Evolutionary conservation across 2,888 invertebrate species (phyloP).

Genomic region (Epirrhoe tristata): DNA sequence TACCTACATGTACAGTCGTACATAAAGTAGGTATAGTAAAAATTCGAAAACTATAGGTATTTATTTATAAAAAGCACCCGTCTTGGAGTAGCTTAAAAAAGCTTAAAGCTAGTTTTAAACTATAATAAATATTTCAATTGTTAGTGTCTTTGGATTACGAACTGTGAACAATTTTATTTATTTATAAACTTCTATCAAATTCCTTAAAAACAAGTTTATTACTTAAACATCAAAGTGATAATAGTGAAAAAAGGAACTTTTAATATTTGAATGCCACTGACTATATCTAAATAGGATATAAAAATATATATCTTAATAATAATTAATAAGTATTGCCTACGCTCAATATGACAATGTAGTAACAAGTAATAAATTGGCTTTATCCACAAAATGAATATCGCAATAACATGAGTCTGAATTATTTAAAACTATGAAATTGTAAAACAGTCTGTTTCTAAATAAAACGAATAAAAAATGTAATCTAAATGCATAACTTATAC

Average conservation of each 20-base stretch:
- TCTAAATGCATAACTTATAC: conserved; percentile 5
- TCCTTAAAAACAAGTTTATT: too few relatives aligned
- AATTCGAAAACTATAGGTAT: not conserved
- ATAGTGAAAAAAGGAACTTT: too few relatives aligned
- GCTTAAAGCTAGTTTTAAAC: not conserved
- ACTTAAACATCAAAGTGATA: too few relatives aligned
- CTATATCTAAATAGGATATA: too few relatives aligned
- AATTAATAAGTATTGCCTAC: too few relatives aligned
- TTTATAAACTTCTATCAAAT: too few relatives aligned
- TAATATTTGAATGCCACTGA: too few relatives aligned
- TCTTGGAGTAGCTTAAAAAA: conserved; percentile 5
- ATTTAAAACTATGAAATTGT: not conserved
- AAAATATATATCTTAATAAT: too few relatives aligned
- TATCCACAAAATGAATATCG: too few relatives aligned
- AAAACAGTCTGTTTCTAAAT: not conserved
- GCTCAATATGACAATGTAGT: too few relatives aligned
- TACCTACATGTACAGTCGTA: not conserved
- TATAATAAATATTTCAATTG: not conserved
- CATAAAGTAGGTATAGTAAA: not conserved
- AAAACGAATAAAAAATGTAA: not conserved
- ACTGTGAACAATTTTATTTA: not conserved
- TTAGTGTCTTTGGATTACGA: conserved; percentile 23
- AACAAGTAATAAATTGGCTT: too few relatives aligned
- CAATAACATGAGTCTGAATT: too few relatives aligned
- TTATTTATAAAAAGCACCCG: conserved; percentile 5